These are phyloP conservation scores for Sarcophaga bullata DNA, from an alignment of 1,140 invertebrate species.

Conservation along the genomic window DNA sequence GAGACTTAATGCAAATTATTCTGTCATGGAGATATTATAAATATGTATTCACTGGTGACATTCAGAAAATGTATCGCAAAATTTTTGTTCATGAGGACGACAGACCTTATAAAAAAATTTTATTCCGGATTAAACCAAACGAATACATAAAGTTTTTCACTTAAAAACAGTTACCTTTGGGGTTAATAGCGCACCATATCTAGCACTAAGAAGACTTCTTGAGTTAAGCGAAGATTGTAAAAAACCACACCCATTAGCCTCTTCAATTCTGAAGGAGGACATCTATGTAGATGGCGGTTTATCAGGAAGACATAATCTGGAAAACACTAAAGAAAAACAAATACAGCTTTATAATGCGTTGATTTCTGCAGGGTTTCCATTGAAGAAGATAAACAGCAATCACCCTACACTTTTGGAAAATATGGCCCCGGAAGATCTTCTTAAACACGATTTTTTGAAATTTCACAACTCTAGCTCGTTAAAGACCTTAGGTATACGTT, in stretches of 20 bases:
- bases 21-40: no score
- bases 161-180: slow-evolving; percentile 29
- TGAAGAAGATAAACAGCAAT: neutral
- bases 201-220: slow-evolving; percentile 13
- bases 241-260: neutral
- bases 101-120: neutral
- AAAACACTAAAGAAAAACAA: neutral
- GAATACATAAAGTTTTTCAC: neutral
- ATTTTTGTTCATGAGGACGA: slow-evolving; percentile 26
- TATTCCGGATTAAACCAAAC: neutral
- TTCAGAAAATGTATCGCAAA: slow-evolving; percentile 41
- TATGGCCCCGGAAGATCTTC: slow-evolving; percentile 21
- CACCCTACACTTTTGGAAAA: neutral
- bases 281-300: slow-evolving; percentile 37
- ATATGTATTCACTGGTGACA: no score
- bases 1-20: no score
- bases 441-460: slow-evolving; percentile 7
- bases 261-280: neutral
- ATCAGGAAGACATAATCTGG: neutral
- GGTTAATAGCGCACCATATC: slow-evolving; percentile 24
- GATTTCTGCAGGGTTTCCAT: neutral
- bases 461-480: neutral
- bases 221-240: slow-evolving; percentile 21
- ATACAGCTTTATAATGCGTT: neutral
- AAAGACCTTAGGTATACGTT: slow-evolving; percentile 6